Evolutionary conservation across 2,113 vertebrate species (phyloP).

Genomic region (Microtus richardsoni): DNA sequence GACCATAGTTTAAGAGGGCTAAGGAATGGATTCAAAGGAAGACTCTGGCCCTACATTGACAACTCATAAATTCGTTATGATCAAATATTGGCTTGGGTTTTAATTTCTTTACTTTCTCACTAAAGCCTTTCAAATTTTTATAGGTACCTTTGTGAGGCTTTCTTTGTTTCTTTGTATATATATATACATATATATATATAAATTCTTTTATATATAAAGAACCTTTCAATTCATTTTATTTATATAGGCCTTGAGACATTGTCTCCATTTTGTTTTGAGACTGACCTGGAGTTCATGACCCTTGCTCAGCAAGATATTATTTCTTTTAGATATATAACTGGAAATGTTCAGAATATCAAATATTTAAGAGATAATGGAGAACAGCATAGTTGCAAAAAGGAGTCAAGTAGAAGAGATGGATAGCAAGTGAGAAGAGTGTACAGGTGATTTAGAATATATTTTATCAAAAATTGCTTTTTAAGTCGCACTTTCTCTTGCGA

Average conservation of each 20-base stretch:
- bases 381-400: constrained; percentile 32
- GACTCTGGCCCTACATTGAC: not conserved
- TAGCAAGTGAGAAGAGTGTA: constrained; percentile 76
- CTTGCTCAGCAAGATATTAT: not conserved
- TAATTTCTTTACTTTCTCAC: constrained; percentile 20
- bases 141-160: not conserved
- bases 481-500: constrained; percentile 81
- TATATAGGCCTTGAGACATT: not conserved
- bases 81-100: constrained; percentile 6
- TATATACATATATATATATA: no score
- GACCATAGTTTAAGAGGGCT: not conserved
- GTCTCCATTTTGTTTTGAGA: not conserved
- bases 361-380: constrained; percentile 53
- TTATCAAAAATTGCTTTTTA: constrained; percentile 84
- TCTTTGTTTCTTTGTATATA: not conserved
- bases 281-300: not conserved
- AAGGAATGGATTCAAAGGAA: not conserved
- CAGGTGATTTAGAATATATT: constrained; percentile 77
- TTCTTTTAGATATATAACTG: constrained; percentile 62
- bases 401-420: constrained; percentile 65
- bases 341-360: constrained; percentile 43
- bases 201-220: not conserved
- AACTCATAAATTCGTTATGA: not conserved
- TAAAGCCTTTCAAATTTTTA: constrained; percentile 34
- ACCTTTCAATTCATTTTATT: constrained; percentile 18